Evolutionary conservation across 2,888 invertebrate species (phyloP).

Genomic region (Leucophenga maculata): DNA sequence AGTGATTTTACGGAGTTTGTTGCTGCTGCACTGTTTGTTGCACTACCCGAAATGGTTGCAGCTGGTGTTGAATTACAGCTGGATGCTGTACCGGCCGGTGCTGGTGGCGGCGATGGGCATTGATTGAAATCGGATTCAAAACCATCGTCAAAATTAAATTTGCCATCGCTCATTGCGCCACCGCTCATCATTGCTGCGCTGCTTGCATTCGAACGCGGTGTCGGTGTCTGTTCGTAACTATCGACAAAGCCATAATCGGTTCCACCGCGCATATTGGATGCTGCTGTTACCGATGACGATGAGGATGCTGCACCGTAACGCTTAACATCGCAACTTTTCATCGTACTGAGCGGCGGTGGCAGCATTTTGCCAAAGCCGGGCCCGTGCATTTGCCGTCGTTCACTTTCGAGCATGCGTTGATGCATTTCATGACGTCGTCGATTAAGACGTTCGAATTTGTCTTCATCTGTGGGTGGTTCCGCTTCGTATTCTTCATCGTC

Average conservation of each 20-base stretch:
- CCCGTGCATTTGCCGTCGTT: slow-evolving; percentile 63
- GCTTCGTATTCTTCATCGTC: slow-evolving; percentile 62
- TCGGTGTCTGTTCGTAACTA: slow-evolving; percentile 68
- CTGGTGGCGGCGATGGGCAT: slow-evolving; percentile 63
- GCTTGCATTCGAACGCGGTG: slow-evolving; percentile 66
- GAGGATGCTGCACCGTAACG: slow-evolving; percentile 37
- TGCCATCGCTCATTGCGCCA: slow-evolving; percentile 49
- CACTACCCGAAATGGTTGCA: slow-evolving; percentile 43
- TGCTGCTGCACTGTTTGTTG: slow-evolving; percentile 50
- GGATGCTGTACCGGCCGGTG: slow-evolving; percentile 62
- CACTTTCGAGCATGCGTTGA: slow-evolving; percentile 70
- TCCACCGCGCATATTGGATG: slow-evolving; percentile 44
- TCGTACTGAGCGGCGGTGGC: slow-evolving; percentile 35
- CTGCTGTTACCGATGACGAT: slow-evolving; percentile 15
- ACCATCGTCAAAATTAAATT: slow-evolving; percentile 71
- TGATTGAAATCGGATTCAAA: slow-evolving; percentile 72
- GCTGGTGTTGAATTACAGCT: slow-evolving; percentile 68
- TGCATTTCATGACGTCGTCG: slow-evolving; percentile 71
- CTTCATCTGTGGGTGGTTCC: slow-evolving; percentile 69
- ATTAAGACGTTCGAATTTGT: slow-evolving; percentile 71
- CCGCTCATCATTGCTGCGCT: slow-evolving; percentile 56
- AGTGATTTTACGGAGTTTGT: slow-evolving; percentile 69
- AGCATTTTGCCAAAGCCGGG: slow-evolving; percentile 51
- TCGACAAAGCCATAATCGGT: slow-evolving; percentile 64
- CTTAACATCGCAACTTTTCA: slow-evolving; percentile 36